Percentiles rank a stretch among this genome's conserved stretches.
These are phyloP conservation scores for Leucoraja ocellata DNA, from an alignment of 2,797 vertebrate species.

Conservation along the genomic window DNA sequence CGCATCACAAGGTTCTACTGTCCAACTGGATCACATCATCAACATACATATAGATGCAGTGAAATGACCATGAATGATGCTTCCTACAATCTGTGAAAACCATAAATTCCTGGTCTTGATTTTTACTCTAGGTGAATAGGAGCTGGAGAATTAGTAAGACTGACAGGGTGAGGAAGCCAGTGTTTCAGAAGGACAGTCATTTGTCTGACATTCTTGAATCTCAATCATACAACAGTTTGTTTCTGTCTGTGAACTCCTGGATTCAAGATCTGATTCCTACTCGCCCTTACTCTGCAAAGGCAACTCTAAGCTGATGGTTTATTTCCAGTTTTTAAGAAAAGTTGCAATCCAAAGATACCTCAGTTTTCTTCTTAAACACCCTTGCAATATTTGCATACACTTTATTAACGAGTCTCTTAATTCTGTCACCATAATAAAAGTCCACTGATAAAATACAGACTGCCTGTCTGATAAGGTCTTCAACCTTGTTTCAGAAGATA, in stretches of 20 bases:
- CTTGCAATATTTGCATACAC: background rate
- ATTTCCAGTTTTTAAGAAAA: background rate
- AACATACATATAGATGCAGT: no score
- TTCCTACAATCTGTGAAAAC: background rate
- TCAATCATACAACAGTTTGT: background rate
- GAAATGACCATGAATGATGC: no score
- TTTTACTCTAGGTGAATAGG: background rate
- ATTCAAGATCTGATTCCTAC: constrained; percentile 24
- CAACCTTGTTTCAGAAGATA: background rate
- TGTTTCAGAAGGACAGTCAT: background rate
- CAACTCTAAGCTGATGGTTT: no score
- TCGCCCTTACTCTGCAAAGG: background rate
- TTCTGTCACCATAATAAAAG: background rate
- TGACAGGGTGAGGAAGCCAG: background rate
- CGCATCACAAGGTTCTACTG: no score
- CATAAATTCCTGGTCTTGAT: background rate
- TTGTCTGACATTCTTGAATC: background rate
- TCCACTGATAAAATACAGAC: background rate
- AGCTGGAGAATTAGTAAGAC: background rate
- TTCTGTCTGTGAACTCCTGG: background rate
- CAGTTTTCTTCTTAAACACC: background rate
- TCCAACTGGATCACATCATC: no score
- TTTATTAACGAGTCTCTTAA: background rate
- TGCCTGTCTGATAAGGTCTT: no score
- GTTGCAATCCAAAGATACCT: background rate